These are phyloP conservation scores for Patella depressa DNA, from an alignment of 2,888 invertebrate genomes.

Conservation along the genomic window DNA sequence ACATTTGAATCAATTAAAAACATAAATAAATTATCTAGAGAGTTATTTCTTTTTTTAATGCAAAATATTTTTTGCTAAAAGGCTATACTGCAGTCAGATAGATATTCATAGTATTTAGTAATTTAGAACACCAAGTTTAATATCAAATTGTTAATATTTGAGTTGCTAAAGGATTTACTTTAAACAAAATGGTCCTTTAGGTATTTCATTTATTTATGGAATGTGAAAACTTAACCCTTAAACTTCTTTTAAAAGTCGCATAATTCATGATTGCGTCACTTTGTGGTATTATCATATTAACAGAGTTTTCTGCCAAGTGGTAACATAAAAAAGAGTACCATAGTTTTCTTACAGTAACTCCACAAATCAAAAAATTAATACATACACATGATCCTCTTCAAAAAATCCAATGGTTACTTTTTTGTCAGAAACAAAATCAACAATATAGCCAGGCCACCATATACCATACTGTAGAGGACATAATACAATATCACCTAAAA, in stretches of 20 bases:
- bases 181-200: not conserved
- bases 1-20: not conserved
- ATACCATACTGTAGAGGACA: no score
- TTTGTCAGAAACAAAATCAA: conserved; percentile 1
- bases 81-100: not conserved
- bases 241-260: not conserved
- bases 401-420: not conserved
- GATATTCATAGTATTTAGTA: not conserved
- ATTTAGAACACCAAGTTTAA: not conserved
- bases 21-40: not conserved
- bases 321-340: not conserved
- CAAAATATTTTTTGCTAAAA: not conserved
- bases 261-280: not conserved
- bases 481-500: not conserved
- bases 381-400: conserved; percentile 1
- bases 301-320: not conserved
- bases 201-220: not conserved
- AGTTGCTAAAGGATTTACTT: not conserved
- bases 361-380: not conserved
- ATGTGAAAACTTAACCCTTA: not conserved
- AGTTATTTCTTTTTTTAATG: not conserved
- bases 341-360: not conserved
- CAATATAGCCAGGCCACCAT: conserved; percentile 1
- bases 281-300: not conserved
- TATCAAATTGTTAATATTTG: not conserved